Base-by-base conservation (phyloP, 2,888 invertebrate species). In the Ligdia adustata region DNA sequence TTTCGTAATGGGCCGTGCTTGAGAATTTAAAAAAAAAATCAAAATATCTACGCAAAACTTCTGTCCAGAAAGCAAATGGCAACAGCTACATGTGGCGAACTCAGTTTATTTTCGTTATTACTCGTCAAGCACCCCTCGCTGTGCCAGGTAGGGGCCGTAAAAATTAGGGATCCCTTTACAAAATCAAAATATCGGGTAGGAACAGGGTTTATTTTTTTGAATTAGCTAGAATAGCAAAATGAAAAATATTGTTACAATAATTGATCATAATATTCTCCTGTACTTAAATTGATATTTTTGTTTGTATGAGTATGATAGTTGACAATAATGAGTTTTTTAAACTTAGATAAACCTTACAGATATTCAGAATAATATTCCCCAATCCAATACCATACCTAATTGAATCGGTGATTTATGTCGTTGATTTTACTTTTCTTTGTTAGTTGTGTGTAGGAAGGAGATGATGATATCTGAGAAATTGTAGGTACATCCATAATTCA, bases 61-160 rank as follows among this genome's bases (percentile, higher is more conserved):
- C 33, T 26, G 45, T 47, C 41, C 49, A 60, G 63, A 52, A 32
- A 44, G 52, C 56, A 56, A 66, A 64, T 58, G 53, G 62, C 56
- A 56, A 62, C 59, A 60, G 53, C 65, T 66, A 72, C 74, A 78
- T 76, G 72, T 72, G 71, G 72, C 64, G 60, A 56, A 65, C 58
- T 56, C 55, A 61, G 66, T 69, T 66, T 69, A 62, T 66, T 65
- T 62, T 64, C 55, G 56, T 60, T 60, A 69, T 58, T 62, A 61
- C 60, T 46, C 64, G 51, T 57, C 56, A 52, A 52, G 56, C 67
- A 69, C 72, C 79, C 79, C 79, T 73, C 74, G 69, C 72, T 69
- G 75, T 44, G 65, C 68, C 79, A 79, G 78, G 77, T 78, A 79
- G 66, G 64, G 62, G 52, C 46, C 43, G 55, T 53, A 72, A 71